phyloP scores from a whole-genome alignment of 1,140 invertebrate genomes.

The Hypothenemus hampei region DNA sequence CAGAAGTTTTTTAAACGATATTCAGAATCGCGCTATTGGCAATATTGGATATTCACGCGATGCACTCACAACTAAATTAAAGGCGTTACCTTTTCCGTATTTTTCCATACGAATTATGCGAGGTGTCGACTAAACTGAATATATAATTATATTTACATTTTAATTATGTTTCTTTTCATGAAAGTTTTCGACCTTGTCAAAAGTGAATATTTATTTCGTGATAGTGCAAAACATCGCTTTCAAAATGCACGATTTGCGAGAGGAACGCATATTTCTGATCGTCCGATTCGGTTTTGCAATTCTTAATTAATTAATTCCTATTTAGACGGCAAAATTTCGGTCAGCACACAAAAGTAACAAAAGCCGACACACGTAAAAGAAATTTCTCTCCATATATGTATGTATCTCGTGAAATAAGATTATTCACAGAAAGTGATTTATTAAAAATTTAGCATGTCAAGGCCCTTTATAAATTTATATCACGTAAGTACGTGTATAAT shows the following conservation, averaged over 20 bases:
- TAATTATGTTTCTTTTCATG: too few relatives aligned
- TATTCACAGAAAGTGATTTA: conserved; percentile 26
- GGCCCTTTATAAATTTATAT: conserved; percentile 21
- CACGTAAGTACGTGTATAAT: conserved; percentile 20
- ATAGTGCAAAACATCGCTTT: not conserved
- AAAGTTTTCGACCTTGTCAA: too few relatives aligned
- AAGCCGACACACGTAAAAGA: conserved; percentile 23
- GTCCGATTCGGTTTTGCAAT: conserved; percentile 2
- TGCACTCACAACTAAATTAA: not conserved
- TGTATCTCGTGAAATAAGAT: conserved; percentile 26
- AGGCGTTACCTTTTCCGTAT: not conserved
- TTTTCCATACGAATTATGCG: conserved; percentile 2
- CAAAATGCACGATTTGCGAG: too few relatives aligned
- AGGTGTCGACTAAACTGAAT: conserved; percentile 7
- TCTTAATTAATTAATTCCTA: conserved; percentile 25
- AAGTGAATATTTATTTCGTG: too few relatives aligned
- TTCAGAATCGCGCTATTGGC: not conserved
- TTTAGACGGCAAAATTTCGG: conserved; percentile 21
- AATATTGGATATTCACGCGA: not conserved
- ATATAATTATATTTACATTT: conserved; percentile 10
- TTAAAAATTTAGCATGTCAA: conserved; percentile 26
- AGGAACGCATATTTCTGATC: not conserved
- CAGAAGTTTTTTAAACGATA: too few relatives aligned
- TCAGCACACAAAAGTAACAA: conserved; percentile 15
- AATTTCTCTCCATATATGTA: conserved; percentile 28